A percentile compares a stretch with the other conserved stretches of the same genome.
Evolutionary conservation across 2,888 invertebrate genomes (phyloP).

Genomic region (Melinaea menophilus): DNA sequence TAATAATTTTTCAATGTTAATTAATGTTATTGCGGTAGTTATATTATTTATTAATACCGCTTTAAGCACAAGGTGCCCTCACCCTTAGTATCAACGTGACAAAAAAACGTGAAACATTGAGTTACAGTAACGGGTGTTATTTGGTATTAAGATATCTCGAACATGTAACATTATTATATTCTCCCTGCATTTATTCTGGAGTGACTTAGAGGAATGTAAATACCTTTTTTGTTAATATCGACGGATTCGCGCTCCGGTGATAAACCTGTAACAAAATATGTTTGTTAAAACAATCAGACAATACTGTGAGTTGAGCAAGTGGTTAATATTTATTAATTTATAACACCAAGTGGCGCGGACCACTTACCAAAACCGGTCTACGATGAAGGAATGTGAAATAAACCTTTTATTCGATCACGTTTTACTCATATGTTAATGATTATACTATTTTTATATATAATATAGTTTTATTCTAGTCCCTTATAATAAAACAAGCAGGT

Average conservation of each 20-base stretch:
- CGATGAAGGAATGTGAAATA: slow-evolving; percentile 55
- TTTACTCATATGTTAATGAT: slow-evolving; percentile 24
- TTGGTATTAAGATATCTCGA: slow-evolving; percentile 56
- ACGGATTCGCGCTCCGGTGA: slow-evolving; percentile 62
- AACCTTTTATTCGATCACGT: slow-evolving; percentile 44
- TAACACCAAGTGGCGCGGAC: slow-evolving; percentile 50
- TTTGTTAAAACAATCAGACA: slow-evolving; percentile 15
- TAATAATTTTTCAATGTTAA: no score
- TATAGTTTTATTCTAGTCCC: slow-evolving; percentile 15
- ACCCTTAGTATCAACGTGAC: slow-evolving; percentile 33
- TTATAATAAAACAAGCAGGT: slow-evolving; percentile 30
- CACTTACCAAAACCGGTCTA: slow-evolving; percentile 57
- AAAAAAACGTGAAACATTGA: slow-evolving; percentile 47
- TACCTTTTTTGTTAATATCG: slow-evolving; percentile 72
- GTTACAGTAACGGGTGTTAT: slow-evolving; percentile 48
- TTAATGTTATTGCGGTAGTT: background rate
- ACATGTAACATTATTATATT: slow-evolving; percentile 35
- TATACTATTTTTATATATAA: background rate
- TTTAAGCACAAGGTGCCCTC: slow-evolving; percentile 26
- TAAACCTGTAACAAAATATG: slow-evolving; percentile 57
- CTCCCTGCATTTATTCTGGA: slow-evolving; percentile 34
- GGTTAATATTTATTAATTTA: slow-evolving; percentile 59
- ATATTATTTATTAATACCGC: background rate
- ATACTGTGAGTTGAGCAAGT: slow-evolving; percentile 38
- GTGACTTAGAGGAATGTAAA: slow-evolving; percentile 34